phyloP scores from a whole-genome alignment of 2,113 vertebrate genomes.

The Opisthocomus hoazin region DNA sequence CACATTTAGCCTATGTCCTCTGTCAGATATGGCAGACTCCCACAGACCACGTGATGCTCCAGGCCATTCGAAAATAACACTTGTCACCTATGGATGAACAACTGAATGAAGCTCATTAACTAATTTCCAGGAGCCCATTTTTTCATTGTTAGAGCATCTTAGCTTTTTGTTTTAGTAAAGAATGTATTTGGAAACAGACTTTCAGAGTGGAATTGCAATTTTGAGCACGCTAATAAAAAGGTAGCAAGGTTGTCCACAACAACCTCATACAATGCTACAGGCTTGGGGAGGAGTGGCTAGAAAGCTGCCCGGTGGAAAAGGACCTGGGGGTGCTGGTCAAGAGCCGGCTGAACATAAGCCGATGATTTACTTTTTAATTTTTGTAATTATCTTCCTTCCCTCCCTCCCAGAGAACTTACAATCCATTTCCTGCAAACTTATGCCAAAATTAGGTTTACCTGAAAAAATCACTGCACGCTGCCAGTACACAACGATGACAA shows the following conservation, averaged over 20 bases:
- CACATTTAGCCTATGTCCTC: not conserved
- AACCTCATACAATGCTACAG: too few species aligned
- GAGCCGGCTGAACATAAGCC: too few species aligned
- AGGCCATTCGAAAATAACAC: not conserved
- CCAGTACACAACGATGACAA: slow-evolving; percentile 93
- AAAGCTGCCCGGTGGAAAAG: too few species aligned
- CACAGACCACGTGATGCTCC: not conserved
- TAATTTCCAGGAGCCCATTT: not conserved
- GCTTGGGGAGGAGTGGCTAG: too few species aligned
- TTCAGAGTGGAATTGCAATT: not conserved
- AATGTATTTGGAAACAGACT: not conserved
- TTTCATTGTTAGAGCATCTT: not conserved
- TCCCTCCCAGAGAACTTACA: not conserved
- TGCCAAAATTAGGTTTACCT: slow-evolving; percentile 72
- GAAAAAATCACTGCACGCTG: slow-evolving; percentile 97
- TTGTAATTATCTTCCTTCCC: not conserved
- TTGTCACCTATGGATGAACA: not conserved
- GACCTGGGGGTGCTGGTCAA: too few species aligned
- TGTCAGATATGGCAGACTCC: not conserved
- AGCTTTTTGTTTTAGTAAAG: not conserved
- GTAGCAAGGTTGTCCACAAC: too few species aligned
- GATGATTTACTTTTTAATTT: not conserved
- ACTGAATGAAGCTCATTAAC: not conserved
- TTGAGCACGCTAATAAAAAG: not conserved
- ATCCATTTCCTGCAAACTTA: not conserved